Conservation (phyloP, 37 sponge, comb jelly and placozoan species). For the Agelas oroides region DNA sequence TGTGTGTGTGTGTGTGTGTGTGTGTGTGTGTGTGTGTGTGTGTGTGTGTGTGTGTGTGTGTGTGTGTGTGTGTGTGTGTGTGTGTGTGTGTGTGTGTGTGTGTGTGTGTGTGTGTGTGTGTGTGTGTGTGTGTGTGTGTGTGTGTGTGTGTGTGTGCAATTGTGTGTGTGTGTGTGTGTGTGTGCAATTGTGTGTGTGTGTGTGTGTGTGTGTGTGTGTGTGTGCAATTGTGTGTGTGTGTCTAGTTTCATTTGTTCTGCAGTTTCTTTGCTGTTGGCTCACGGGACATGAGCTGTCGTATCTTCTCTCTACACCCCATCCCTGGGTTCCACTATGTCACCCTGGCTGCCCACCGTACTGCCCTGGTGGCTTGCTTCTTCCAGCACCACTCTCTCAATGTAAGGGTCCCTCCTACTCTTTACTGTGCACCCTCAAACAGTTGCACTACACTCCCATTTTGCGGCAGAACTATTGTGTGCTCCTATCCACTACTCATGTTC, state of each 20-base stretch:
- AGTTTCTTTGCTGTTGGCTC: constrained; percentile 91
- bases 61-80: constrained; percentile 45
- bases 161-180: too few relatives aligned
- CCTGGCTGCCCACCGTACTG: constrained; percentile 90
- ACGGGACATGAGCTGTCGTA: constrained; percentile 86
- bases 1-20: constrained; percentile 52
- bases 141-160: constrained; percentile 31
- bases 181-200: too few relatives aligned
- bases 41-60: constrained; percentile 40
- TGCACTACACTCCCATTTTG: too few relatives aligned
- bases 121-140: constrained; percentile 18
- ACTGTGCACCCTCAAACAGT: too few relatives aligned
- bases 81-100: constrained; percentile 16
- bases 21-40: constrained; percentile 29
- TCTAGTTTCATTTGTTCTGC: background rate
- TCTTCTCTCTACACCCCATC: constrained; percentile 78
- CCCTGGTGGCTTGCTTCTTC: constrained; percentile 88
- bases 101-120: constrained; percentile 61
- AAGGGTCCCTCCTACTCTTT: background rate
- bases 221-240: constrained; percentile 31
- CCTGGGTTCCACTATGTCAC: constrained; percentile 79
- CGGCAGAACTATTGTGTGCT: too few relatives aligned
- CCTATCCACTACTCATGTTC: too few relatives aligned
- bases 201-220: constrained; percentile 28
- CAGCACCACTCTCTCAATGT: constrained; percentile 75